Base-by-base conservation (phyloP, 2,113 vertebrate genomes). In the Cephalopterus ornatus region DNA sequence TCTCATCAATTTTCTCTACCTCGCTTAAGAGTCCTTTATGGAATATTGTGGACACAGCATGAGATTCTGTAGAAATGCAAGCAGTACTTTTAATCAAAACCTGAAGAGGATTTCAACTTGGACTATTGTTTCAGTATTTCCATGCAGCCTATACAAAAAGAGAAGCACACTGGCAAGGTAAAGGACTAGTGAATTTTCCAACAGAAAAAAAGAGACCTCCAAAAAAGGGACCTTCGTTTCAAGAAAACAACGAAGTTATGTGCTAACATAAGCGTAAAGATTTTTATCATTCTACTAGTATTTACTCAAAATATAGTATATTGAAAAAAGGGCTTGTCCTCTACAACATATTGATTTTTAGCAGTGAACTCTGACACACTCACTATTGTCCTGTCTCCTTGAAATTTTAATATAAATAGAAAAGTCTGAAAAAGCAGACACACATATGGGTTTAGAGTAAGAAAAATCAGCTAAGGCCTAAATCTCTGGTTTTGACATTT, bases 341-440 rank as follows among this genome's bases (percentile, higher is more conserved):
- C 85, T 59, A 71, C 27, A 78, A 65, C 47, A 42, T 39, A 92
- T 22, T 0, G 14, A 93, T 70, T 86, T 87, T 72, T 7, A 89
- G 49, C 83, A 37, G 13, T 28, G 83, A 96, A 67, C 79, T 74
- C 49, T 88, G 68, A 93, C 55, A 88, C 33, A 20, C 39, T 74
- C 66, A 89, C 27, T 74, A 83, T 28, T 66, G 42, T n/a, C 24
- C 33, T 20, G n/a, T 77, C 70, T 76, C 70, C 59, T 28, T 55
- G 53, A 79, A 93, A 95, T 93, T 83, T 75, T 49, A 96, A 90
- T 77, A 92, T 37, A 93, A 91, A 95, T 63, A 77, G 47, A 55
- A 67, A 92, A 85, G 20, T 30, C 47, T 90, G 81, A 73, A 93
- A 85, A 89, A 92, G 39, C 63, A 79, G 88, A 85, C 46, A 65